phyloP scores from a whole-genome alignment of 1,140 invertebrate genomes.

The Tetragonula clypearis region DNA sequence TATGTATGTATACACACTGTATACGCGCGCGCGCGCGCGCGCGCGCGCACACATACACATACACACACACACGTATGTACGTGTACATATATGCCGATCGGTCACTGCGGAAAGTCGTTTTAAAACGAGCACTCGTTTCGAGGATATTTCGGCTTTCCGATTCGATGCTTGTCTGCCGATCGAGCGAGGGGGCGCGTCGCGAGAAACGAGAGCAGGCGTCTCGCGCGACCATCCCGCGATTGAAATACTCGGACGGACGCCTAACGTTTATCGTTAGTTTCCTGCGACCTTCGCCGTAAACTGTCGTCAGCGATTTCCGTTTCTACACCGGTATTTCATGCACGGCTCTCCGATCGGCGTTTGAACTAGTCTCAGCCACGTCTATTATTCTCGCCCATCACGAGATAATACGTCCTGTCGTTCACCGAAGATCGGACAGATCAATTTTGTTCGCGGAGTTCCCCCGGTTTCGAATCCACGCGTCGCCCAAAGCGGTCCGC shows the following conservation, averaged over 20 bases:
- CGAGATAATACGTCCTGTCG: constrained; percentile 45
- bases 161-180: background rate
- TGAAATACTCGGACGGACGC: background rate
- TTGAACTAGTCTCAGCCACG: background rate
- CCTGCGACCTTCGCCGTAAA: background rate
- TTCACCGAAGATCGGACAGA: constrained; percentile 43
- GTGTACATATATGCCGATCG: constrained; percentile 40
- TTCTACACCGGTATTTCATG: constrained; percentile 33
- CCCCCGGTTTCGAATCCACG: background rate
- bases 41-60: too few relatives aligned
- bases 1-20: background rate
- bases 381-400: constrained; percentile 42
- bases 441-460: constrained; percentile 34
- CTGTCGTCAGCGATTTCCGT: background rate
- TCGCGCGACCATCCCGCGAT: background rate
- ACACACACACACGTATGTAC: background rate
- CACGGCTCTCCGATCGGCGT: background rate
- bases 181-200: background rate
- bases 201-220: background rate
- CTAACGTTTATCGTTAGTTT: background rate
- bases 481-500: constrained; percentile 22
- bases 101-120: constrained; percentile 38
- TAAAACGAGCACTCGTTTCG: constrained; percentile 2
- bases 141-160: constrained; percentile 27
- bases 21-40: too few relatives aligned